phyloP scores from a whole-genome alignment of 2,888 invertebrate genomes.

The Morpho achilles region DNA sequence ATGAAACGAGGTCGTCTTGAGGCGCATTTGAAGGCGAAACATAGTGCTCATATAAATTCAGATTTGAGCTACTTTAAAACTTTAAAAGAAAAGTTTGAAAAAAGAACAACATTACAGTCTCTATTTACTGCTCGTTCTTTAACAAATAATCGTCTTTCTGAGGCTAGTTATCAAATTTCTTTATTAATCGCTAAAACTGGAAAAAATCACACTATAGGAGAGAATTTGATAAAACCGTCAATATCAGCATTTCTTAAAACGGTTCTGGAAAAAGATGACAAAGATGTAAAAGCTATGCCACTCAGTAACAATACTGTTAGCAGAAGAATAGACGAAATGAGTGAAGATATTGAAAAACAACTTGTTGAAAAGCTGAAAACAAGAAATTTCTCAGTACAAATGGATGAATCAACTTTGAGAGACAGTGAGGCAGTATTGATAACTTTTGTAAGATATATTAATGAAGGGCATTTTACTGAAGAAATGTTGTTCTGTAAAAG shows the following conservation, averaged over 20 bases:
- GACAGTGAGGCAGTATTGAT: conserved; percentile 13
- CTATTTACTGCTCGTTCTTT: no score
- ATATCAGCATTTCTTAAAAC: conserved; percentile 20
- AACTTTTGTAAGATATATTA: conserved; percentile 20
- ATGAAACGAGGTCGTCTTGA: no score
- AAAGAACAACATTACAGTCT: no score
- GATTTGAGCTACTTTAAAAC: conserved; percentile 7
- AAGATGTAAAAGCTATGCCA: conserved; percentile 17
- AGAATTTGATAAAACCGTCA: conserved; percentile 12
- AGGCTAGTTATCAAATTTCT: conserved; percentile 20
- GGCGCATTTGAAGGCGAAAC: conserved; percentile 2
- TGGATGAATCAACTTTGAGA: conserved; percentile 17
- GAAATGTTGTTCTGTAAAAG: conserved; percentile 19
- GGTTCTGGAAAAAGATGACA: conserved; percentile 15
- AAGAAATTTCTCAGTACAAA: conserved; percentile 22
- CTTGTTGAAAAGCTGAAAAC: no score
- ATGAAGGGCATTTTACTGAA: conserved; percentile 16
- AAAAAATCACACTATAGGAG: conserved; percentile 18
- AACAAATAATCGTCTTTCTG: no score
- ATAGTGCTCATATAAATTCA: conserved; percentile 8
- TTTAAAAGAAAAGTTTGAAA: conserved; percentile 4
- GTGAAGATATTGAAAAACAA: no score
- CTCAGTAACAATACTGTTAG: conserved; percentile 15
- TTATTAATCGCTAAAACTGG: conserved; percentile 14
- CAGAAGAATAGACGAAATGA: conserved; percentile 18